Evolutionary conservation across 2,113 vertebrate species (phyloP).

Genomic region (Equus przewalskii): DNA sequence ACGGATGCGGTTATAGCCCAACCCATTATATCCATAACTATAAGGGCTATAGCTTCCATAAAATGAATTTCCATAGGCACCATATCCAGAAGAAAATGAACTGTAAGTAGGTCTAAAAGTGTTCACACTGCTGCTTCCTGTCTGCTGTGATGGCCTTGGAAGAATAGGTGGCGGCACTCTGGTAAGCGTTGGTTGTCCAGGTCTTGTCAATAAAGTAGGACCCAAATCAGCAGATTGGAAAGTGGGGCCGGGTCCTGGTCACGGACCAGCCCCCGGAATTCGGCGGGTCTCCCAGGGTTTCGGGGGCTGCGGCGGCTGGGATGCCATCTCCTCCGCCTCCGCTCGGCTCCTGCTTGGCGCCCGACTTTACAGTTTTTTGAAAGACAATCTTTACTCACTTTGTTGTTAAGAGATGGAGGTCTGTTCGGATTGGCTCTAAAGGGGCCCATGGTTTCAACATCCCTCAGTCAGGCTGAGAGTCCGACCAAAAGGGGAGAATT

Average conservation of each 20-base stretch:
- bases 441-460: too few relatives aligned
- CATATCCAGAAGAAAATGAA: conserved; percentile 93
- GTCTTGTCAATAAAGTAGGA: conserved; percentile 85
- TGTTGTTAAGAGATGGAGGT: too few relatives aligned
- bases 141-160: conserved; percentile 93
- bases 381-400: too few relatives aligned
- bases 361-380: too few relatives aligned
- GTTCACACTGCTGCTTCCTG: conserved; percentile 84
- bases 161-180: conserved; percentile 94
- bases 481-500: too few relatives aligned
- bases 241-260: conserved; percentile 81
- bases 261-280: conserved; percentile 78
- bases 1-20: conserved; percentile 92
- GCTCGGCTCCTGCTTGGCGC: neutral
- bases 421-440: too few relatives aligned
- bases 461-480: too few relatives aligned
- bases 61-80: conserved; percentile 92
- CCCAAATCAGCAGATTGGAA: conserved; percentile 94
- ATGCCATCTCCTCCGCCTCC: conserved; percentile 86
- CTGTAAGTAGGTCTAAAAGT: conserved; percentile 93
- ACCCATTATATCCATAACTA: conserved; percentile 90
- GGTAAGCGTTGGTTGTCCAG: conserved; percentile 91
- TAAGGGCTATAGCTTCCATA: conserved; percentile 93
- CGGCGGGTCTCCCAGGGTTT: conserved; percentile 96
- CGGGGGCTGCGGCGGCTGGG: conserved; percentile 93